phyloP scores from a whole-genome alignment of 2,797 vertebrate species.

The Garrulus glandarius region DNA sequence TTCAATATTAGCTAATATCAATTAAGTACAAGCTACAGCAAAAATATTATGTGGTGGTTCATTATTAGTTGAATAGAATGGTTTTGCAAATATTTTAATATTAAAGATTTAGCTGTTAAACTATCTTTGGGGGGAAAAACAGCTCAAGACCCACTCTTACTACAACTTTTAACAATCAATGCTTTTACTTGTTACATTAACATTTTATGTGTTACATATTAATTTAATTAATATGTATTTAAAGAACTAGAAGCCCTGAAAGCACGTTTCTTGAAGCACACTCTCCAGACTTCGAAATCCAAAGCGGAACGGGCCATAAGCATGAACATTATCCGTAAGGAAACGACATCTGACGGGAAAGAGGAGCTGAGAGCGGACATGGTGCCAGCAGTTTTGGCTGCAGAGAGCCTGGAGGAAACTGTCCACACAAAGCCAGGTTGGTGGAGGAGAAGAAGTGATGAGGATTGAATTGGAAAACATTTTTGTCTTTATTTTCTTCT shows the following conservation, averaged over 20 bases:
- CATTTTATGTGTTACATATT: neutral
- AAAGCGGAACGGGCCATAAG: conserved; percentile 77
- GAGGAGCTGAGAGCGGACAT: conserved; percentile 83
- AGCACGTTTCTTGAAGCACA: conserved; percentile 89
- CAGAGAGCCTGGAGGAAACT: conserved; percentile 77
- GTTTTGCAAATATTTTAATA: neutral
- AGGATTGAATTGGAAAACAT: neutral
- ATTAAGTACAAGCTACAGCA: neutral
- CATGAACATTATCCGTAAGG: conserved; percentile 86
- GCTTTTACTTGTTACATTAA: neutral
- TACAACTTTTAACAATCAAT: neutral
- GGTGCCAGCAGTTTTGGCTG: conserved; percentile 80
- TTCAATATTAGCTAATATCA: neutral
- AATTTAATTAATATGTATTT: neutral
- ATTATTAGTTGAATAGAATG: neutral
- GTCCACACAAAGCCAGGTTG: conserved; percentile 83
- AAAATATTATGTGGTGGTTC: neutral
- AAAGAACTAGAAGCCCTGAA: conserved; percentile 90
- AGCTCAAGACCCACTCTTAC: neutral
- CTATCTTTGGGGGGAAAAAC: too few relatives aligned
- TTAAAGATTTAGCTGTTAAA: neutral
- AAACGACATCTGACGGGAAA: conserved; percentile 78
- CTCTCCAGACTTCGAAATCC: conserved; percentile 65
- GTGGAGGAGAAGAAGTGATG: neutral
- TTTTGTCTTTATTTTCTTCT: neutral